Base-by-base conservation (phyloP, 2,797 vertebrate species). In the Myotis vivesi region DNA sequence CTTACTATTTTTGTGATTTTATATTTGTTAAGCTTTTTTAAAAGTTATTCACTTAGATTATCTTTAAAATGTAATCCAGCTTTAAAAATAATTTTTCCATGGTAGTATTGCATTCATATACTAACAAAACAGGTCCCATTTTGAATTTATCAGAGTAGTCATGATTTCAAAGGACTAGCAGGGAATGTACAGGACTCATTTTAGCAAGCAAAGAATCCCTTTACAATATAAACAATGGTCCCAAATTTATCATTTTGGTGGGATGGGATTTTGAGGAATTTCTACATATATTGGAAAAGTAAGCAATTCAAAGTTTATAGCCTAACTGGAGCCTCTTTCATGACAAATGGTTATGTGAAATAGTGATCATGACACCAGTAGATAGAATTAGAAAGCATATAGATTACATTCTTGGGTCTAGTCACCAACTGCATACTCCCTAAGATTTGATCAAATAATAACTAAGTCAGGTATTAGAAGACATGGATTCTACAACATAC, bases 121-220 rank as follows among this genome's bases (percentile, higher is more conserved):
- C 87, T 76, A 77, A 79, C 4, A 89, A 87, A 73, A 79, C 4
- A 77, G 44, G 19, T 46, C 16, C 22, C 11, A 76, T 62, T 89
- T 80, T 72, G 33, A 91, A 28, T 92, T 38, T 81, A 62, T 79
- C 6, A 89, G 17, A 93, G 93, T 84, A 91, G 79, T 53, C 23
- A 53, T 8, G 9, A 23, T 68, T 81, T 73, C 53, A 46, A 93
- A 77, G 53, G 69, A 89, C 7, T 64, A 53, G 8, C 4, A 93
- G 49, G 41, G 38, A 64, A 88, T 68, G 49, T n/a, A 62, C 1
- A 30, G 49, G 36, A 90, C 17, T 93, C 22, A 77, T 64, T 93
- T 49, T 69, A 51, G n/a, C 30, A 44, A 90, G 41, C 51, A 92
- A 92, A 89, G 30, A 30, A 80, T 53, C 17, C 6, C 20, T 72